These are phyloP conservation scores for Clarias magur DNA, from an alignment of 2,113 vertebrate species.

Conservation along the genomic window DNA sequence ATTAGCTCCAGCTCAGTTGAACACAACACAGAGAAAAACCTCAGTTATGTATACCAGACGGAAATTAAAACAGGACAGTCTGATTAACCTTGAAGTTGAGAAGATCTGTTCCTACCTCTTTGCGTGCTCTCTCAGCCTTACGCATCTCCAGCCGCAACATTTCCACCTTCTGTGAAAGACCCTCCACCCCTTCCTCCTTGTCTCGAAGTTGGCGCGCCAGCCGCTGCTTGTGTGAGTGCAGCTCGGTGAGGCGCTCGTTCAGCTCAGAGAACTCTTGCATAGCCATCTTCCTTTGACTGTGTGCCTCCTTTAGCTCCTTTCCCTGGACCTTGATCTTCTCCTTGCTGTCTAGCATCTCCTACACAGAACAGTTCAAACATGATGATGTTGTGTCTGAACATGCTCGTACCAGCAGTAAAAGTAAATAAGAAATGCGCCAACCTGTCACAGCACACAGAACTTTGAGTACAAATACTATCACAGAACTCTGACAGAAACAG, in stretches of 20 bases:
- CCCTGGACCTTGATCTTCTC: slow-evolving; percentile 93
- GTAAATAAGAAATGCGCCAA: not conserved
- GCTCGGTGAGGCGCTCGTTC: slow-evolving; percentile 90
- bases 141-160: slow-evolving; percentile 91
- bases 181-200: slow-evolving; percentile 97
- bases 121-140: slow-evolving; percentile 91
- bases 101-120: slow-evolving; percentile 84
- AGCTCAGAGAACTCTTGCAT: slow-evolving; percentile 97
- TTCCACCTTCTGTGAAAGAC: slow-evolving; percentile 89
- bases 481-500: not conserved
- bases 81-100: not conserved
- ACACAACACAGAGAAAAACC: not conserved
- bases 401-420: not conserved
- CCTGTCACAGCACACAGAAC: not conserved
- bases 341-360: slow-evolving; percentile 85
- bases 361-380: not conserved
- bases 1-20: not conserved
- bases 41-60: not conserved
- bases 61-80: not conserved
- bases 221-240: slow-evolving; percentile 94
- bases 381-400: not conserved
- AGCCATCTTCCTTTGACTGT: slow-evolving; percentile 93
- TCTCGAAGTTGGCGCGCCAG: slow-evolving; percentile 91
- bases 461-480: not conserved
- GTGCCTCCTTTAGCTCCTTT: slow-evolving; percentile 97